phyloP scores from a whole-genome alignment of 2,113 vertebrate genomes.

The Campylomormyrus numenius region DNA sequence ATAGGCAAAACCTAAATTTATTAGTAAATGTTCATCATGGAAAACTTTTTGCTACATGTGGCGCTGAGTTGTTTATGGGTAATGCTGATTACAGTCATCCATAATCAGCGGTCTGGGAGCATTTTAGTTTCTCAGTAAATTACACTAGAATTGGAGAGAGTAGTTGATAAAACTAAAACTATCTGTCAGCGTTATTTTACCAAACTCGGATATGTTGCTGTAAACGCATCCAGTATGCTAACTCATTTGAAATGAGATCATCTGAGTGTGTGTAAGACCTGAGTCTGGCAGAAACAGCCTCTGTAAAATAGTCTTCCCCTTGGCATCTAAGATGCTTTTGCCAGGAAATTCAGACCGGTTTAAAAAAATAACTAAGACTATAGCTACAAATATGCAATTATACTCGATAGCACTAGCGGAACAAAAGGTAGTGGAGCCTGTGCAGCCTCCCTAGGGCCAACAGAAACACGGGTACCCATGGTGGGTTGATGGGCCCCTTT shows the following conservation, averaged over 20 bases:
- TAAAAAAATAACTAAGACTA: neutral
- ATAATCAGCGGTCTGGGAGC: neutral
- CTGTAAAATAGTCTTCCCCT: neutral
- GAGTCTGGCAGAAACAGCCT: neutral
- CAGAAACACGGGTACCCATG: neutral
- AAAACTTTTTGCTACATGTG: neutral
- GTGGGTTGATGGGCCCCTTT: neutral
- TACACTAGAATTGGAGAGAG: neutral
- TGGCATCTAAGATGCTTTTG: neutral
- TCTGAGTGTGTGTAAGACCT: neutral
- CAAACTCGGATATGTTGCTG: neutral
- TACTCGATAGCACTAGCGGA: neutral
- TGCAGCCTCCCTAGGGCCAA: neutral
- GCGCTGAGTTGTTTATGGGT: neutral
- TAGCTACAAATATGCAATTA: neutral
- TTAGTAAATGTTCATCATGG: neutral
- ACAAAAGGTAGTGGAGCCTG: neutral
- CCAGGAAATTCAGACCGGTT: neutral
- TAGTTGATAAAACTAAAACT: neutral
- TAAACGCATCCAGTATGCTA: neutral
- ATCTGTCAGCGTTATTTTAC: neutral
- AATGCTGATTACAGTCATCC: neutral
- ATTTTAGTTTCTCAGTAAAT: neutral
- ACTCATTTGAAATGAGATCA: neutral
- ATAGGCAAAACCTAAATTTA: neutral